A percentile compares a stretch with the other conserved stretches of the same genome.
These are phyloP conservation scores for Tinamus major DNA, from an alignment of 2,797 vertebrate genomes.

Conservation along the genomic window DNA sequence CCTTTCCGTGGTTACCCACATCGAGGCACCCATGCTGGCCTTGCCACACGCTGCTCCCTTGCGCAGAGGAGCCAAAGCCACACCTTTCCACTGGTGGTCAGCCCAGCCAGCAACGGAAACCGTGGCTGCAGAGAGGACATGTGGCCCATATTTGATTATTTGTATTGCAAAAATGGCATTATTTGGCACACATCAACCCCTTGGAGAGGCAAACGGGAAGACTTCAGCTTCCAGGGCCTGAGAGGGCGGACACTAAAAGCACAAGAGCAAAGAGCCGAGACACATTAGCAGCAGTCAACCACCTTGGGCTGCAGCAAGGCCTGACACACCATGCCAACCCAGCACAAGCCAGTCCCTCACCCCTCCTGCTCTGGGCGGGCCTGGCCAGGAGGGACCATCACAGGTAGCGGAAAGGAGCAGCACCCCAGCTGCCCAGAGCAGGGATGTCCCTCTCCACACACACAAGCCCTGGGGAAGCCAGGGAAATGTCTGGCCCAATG, in stretches of 20 bases:
- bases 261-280: no score
- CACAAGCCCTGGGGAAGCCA: accelerated
- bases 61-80: background rate
- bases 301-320: no score
- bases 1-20: background rate
- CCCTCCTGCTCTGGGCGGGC: background rate
- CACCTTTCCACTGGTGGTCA: accelerated
- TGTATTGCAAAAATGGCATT: background rate
- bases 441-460: background rate
- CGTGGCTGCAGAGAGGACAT: background rate
- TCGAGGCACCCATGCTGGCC: background rate
- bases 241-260: background rate
- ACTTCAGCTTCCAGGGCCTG: background rate
- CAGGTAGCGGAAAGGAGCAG: background rate
- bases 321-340: no score
- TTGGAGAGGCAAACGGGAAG: background rate
- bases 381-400: background rate
- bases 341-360: no score
- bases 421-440: background rate
- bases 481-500: no score
- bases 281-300: no score
- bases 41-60: background rate
- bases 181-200: accelerated
- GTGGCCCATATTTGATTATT: background rate
- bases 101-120: background rate